phyloP scores from a whole-genome alignment of 2,888 invertebrate genomes.

The Callimorpha dominula region DNA sequence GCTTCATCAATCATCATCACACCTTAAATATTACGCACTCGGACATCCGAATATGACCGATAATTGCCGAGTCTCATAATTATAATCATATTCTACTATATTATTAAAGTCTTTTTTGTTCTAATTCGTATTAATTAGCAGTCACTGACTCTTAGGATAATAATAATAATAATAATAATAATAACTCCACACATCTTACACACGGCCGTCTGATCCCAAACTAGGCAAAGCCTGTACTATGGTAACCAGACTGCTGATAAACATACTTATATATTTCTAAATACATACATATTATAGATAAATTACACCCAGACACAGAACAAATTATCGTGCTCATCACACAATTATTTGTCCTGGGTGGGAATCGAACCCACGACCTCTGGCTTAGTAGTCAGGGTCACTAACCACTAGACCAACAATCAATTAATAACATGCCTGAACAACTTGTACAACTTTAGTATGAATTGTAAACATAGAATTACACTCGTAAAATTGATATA shows the following conservation, averaged over 20 bases:
- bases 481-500: constrained; percentile 17
- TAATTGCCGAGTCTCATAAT: constrained; percentile 17
- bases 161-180: constrained; percentile 21
- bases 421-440: constrained; percentile 37
- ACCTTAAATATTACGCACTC: constrained; percentile 14
- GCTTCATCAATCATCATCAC: constrained; percentile 22
- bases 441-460: constrained; percentile 32
- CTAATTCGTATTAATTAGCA: constrained; percentile 23
- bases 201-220: no score
- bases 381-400: no score
- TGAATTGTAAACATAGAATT: constrained; percentile 26
- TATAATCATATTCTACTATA: constrained; percentile 10
- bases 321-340: no score
- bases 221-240: no score
- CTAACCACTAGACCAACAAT: no score
- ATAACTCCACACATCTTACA: no score
- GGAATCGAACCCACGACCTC: no score
- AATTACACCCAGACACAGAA: no score
- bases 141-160: constrained; percentile 14
- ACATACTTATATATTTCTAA: no score
- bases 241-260: no score
- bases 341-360: no score
- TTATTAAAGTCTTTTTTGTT: constrained; percentile 23
- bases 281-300: no score
- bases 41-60: constrained; percentile 15